phyloP scores from a whole-genome alignment of 2,888 invertebrate species.

The Ramazzottius varieornatus region DNA sequence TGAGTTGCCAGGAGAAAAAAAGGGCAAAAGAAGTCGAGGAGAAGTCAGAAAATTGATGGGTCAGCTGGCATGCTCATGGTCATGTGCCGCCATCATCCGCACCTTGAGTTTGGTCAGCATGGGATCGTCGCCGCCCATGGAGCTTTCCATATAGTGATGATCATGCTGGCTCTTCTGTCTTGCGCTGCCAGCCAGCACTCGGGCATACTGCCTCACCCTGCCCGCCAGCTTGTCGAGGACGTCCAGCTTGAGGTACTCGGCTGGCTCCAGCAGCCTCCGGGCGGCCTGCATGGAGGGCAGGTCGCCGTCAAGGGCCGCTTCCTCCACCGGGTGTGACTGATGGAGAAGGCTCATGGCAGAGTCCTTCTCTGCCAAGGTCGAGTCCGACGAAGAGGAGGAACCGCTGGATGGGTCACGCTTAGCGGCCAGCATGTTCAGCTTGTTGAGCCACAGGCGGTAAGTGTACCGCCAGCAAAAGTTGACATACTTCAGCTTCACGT shows the following conservation, averaged over 20 bases:
- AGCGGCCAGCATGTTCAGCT: not conserved
- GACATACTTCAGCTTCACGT: not conserved
- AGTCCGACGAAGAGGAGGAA: not conserved
- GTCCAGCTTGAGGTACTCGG: not conserved
- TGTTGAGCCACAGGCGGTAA: not conserved
- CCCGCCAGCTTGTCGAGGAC: not conserved
- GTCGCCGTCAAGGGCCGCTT: too few relatives aligned
- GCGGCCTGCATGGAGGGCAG: not conserved
- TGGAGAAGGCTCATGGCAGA: not conserved
- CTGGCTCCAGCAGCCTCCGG: not conserved
- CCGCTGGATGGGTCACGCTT: not conserved
- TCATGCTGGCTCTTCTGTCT: too few relatives aligned
- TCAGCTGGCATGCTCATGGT: too few relatives aligned
- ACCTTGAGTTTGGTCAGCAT: too few relatives aligned
- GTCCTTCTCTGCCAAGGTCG: not conserved
- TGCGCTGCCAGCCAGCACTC: too few relatives aligned
- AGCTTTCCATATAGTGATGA: too few relatives aligned
- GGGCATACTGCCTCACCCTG: not conserved
- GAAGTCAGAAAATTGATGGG: too few relatives aligned
- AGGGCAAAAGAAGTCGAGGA: too few relatives aligned
- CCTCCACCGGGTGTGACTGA: not conserved
- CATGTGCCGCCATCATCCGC: too few relatives aligned
- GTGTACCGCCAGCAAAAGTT: not conserved
- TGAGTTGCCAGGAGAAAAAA: too few relatives aligned
- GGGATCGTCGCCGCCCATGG: too few relatives aligned